Base-by-base conservation (phyloP, 2,888 invertebrate species). In the Caenorhabditis sp. region DNA sequence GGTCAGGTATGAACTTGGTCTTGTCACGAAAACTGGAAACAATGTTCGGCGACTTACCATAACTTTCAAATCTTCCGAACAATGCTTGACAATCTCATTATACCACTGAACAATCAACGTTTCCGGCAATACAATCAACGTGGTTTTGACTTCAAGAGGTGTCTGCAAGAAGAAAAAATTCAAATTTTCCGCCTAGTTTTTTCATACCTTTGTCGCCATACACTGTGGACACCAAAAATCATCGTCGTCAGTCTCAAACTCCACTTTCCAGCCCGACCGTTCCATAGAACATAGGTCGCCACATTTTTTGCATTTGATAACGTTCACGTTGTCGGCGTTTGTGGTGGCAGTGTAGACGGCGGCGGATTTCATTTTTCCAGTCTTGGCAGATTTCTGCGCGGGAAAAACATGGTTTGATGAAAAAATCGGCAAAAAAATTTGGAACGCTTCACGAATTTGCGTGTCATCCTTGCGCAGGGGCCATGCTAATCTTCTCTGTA, bases 401-500 rank as follows among this genome's bases (percentile, higher is more conserved):
- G n/a, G n/a, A n/a, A n/a, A n/a, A n/a, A n/a, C n/a, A n/a, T n/a
- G n/a, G n/a, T n/a, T n/a, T n/a, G n/a, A n/a, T n/a, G n/a, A n/a
- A n/a, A n/a, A n/a, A n/a, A n/a, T n/a, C n/a, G n/a, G n/a, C n/a
- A n/a, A 82, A 88, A 88, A 88, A 88, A 88, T 92, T 92, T 92
- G 92, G 92, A 92, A 93, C 92, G 92, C 92, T 93, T 93, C 92
- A 93, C 93, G 93, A 93, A 93, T 93, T 93, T 93, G 93, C 93
- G 93, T 93, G 93, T 93, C 93, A 93, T 93, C 92, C 93, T 93
- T 93, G 93, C 92, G 92, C 92, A 93, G 92, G 92, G 92, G 92
- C 92, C 92, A 93, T 93, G 93, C 93, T 93, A 93, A 93, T 93
- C 93, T 93, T 93, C 93, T 93, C 93, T 93, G 93, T 93, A 93